Evolutionary conservation across 2,888 invertebrate species (phyloP).

Genomic region (Leptopilina myrica): DNA sequence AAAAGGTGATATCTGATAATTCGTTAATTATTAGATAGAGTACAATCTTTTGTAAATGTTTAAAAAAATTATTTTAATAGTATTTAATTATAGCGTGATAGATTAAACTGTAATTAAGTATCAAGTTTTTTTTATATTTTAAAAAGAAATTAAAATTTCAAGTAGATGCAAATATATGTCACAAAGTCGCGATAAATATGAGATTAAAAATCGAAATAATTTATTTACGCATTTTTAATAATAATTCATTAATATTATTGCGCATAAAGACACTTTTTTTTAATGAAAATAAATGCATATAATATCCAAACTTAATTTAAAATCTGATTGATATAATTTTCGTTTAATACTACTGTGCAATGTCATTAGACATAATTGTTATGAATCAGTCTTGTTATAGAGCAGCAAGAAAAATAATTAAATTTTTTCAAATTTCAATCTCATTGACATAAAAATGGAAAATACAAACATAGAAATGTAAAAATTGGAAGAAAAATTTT

Average conservation of each 20-base stretch:
- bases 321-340: background rate
- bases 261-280: background rate
- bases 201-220: conserved; percentile 1
- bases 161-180: background rate
- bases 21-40: background rate
- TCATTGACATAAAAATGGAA: background rate
- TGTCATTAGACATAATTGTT: conserved; percentile 11
- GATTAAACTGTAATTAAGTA: background rate
- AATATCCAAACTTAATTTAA: background rate
- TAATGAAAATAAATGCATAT: too few species aligned
- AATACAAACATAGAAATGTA: background rate
- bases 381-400: conserved; percentile 6
- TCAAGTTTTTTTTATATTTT: background rate
- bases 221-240: background rate
- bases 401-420: conserved; percentile 12
- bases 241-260: background rate
- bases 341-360: background rate
- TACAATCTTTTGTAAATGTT: background rate
- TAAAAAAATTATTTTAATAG: background rate
- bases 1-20: background rate
- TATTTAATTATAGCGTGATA: background rate
- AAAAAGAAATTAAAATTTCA: background rate
- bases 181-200: background rate
- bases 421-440: conserved; percentile 1
- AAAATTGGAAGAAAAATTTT: background rate